Conservation (phyloP, 1,140 invertebrate species). For the Drosophila insularis region DNA sequence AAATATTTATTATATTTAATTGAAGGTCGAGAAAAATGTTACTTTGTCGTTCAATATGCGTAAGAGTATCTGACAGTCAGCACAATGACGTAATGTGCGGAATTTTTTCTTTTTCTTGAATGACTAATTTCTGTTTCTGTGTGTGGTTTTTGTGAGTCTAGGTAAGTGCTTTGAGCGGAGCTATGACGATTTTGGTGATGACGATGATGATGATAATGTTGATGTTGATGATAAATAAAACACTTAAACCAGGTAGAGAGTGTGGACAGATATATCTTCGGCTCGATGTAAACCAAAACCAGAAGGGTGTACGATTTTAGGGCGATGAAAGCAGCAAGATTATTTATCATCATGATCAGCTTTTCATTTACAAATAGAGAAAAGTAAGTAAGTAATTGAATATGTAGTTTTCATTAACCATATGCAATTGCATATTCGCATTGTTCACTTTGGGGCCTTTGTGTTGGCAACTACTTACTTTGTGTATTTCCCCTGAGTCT, state of each 20-base stretch:
- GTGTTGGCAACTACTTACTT: constrained; percentile 1
- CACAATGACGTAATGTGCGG: neutral
- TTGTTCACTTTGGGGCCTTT: neutral
- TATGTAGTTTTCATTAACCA: neutral
- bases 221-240: neutral
- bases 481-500: constrained; percentile 1
- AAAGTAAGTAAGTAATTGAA: neutral
- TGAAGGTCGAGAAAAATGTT: too few species aligned
- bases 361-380: neutral
- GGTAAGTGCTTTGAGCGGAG: neutral
- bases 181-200: neutral
- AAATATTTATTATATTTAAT: too few species aligned
- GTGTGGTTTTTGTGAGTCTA: neutral
- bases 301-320: neutral
- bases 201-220: neutral
- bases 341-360: neutral
- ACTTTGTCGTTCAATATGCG: neutral
- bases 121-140: neutral
- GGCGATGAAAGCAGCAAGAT: constrained; percentile 1
- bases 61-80: neutral
- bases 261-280: neutral
- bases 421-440: neutral
- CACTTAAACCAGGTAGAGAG: constrained; percentile 8
- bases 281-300: neutral
- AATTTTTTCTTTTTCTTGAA: constrained; percentile 8